phyloP scores from a whole-genome alignment of 2,113 vertebrate species.

The Melanocharis versteri region DNA sequence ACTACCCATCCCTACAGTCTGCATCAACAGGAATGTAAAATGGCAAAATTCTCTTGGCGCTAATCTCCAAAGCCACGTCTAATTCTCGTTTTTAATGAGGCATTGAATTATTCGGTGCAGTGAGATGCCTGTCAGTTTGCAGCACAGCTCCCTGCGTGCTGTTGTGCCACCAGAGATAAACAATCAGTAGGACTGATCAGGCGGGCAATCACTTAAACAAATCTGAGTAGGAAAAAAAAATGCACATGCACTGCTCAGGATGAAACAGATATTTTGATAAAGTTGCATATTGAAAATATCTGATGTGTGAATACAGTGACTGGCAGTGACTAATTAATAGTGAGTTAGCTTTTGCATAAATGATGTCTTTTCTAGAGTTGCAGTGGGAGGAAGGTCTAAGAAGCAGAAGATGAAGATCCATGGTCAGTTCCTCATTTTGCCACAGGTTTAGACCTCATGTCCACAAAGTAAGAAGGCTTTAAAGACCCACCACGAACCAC shows the following conservation, averaged over 20 bases:
- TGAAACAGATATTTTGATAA: constrained; percentile 31
- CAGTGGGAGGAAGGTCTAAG: neutral
- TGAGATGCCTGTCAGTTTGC: constrained; percentile 1
- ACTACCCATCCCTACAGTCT: neutral
- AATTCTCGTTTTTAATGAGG: constrained; percentile 51
- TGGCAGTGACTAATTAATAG: neutral
- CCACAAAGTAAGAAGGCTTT: neutral
- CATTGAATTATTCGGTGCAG: constrained; percentile 51
- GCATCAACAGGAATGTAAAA: neutral
- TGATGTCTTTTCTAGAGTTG: neutral
- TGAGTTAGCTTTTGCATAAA: neutral
- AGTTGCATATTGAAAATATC: constrained; percentile 16
- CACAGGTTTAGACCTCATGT: neutral
- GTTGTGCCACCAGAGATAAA: constrained; percentile 55
- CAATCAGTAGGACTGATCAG: constrained; percentile 52
- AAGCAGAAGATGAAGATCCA: neutral
- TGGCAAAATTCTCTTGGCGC: neutral
- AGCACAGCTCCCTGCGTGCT: neutral
- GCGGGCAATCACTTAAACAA: constrained; percentile 64
- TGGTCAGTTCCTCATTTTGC: neutral
- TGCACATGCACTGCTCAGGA: neutral
- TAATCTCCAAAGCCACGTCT: constrained; percentile 37
- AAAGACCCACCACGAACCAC: neutral
- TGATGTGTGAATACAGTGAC: neutral
- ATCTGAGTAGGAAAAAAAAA: neutral